A percentile compares a stretch with the other conserved stretches of the same genome.
phyloP scores from a whole-genome alignment of 2,113 vertebrate genomes.

The Pelusios castaneus region DNA sequence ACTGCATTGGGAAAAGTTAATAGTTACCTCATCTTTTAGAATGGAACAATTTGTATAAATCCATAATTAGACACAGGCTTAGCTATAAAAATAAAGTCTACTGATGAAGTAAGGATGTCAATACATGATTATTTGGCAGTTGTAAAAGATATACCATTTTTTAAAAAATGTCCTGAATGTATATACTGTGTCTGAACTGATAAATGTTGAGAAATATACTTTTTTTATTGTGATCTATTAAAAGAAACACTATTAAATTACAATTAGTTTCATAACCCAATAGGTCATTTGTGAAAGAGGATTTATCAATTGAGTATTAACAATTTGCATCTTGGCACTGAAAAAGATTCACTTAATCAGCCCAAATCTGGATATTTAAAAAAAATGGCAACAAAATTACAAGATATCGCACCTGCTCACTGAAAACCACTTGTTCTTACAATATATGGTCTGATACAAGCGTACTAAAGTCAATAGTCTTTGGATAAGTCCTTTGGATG shows the following conservation, averaged over 20 bases:
- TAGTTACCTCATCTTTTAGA: constrained; percentile 22
- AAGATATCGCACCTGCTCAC: not conserved
- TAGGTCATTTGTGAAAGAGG: not conserved
- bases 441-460: not conserved
- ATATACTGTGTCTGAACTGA: not conserved
- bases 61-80: constrained; percentile 29
- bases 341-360: not conserved
- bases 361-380: not conserved
- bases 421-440: not conserved
- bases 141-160: not conserved
- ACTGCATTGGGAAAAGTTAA: not conserved
- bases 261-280: not conserved
- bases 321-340: not conserved
- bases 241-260: not conserved
- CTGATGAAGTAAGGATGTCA: not conserved
- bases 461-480: not conserved
- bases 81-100: constrained; percentile 20
- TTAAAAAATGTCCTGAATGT: not conserved
- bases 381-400: not conserved
- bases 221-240: not conserved
- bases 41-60: constrained; percentile 28
- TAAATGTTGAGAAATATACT: not conserved
- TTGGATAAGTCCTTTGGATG: not conserved
- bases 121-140: constrained; percentile 12
- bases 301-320: not conserved